Base-by-base conservation (phyloP, 2,113 vertebrate genomes). In the Bubalus kerabau region DNA sequence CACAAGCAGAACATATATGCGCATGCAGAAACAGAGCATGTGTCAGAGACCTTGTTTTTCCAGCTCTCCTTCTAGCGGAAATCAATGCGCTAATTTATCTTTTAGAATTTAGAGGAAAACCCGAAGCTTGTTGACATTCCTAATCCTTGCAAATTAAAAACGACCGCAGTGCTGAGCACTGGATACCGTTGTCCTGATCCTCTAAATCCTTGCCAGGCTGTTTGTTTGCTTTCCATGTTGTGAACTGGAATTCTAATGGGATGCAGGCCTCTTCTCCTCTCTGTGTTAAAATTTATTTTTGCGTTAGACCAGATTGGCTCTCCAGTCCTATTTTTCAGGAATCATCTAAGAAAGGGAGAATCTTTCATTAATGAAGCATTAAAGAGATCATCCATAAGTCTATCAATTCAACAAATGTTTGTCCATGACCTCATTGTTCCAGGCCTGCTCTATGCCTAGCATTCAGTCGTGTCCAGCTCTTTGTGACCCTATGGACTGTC, bases 81-180 rank as follows among this genome's bases (percentile, higher is more conserved):
- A 71, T 83, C 36, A 24, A 2, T 8, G 46, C 1, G 0, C n/a
- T 36, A 17, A 15, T 19, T 56, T 43, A 23, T 76, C 87, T 48
- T 57, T 40, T 52, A 88, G 54, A 95, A 78, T 62, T 83, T 71
- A 52, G 32, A 93, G 40, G 50, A n/a, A 87, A 56, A 83, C 12
- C 3, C 0, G 0, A 19, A 43, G 43, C 40, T 32, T 64, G 56
- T 48, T 76, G 83, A 52, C 60, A 36, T 84, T 95, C 85, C 80
- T 84, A 76, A 93, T 93, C 76, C 56, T 93, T 84, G 81, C 28
- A 36, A 92, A 92, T 92, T 81, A 67, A 87, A 97, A 92, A 8
- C 0, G 1, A 6, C 8, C 17, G 0, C 14, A 2, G 0, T 17
- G 48, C 83, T 89, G 30, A 8, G 36, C 40, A 0, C 67, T 21